Evolutionary conservation across 2,113 vertebrate genomes (phyloP), one percentile per base, ranked within the genome.

Genomic region (Plotosus lineatus): DNA sequence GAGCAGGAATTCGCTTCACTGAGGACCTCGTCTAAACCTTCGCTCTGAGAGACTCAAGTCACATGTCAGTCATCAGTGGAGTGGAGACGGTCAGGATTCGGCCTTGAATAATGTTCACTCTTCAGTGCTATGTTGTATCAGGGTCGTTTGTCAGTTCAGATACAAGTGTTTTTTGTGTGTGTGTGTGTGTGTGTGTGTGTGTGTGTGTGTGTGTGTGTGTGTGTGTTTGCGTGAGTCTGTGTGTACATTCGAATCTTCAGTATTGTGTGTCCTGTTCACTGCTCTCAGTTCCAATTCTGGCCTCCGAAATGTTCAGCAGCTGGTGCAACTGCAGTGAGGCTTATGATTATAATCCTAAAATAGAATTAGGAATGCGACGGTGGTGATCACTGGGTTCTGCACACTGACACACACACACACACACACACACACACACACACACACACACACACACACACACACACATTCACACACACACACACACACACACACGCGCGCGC

Each of bases 281-380:
- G 58, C 48, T 55, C 71, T 65, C 51, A 10, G 21, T 75, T 76
- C 53, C 61, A 50, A 33, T 42, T 65, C 50, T 26, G 73, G 73
- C 60, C 76, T 82, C 50, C 53, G 19, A 75, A 81, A 55, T 51
- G 44, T 63, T 82, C 48, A 12, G 48, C 61, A 82, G 73, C 63
- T 75, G 61, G 60, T 75, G 60, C 6, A 19, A 68, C 50, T 53
- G 58, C 50, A 38, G 19, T 65, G 36, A 11, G 73, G 48, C 36
- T 82, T 76, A 76, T 76, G 76, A 75, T 66, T 81, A 48, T 75
- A 81, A 76, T 83, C 82, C 66, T 72, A 50, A 83, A 82, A 74
- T 83, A 74, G 48, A 66, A 31, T 38, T n/a, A n/a, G 68, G 68
- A 78, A 83, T 83, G 82, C 28, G 50, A 73, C 50, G 78, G 78